These are phyloP conservation scores for Drosophila pachea DNA, from an alignment of 1,140 invertebrate species.

Conservation along the genomic window DNA sequence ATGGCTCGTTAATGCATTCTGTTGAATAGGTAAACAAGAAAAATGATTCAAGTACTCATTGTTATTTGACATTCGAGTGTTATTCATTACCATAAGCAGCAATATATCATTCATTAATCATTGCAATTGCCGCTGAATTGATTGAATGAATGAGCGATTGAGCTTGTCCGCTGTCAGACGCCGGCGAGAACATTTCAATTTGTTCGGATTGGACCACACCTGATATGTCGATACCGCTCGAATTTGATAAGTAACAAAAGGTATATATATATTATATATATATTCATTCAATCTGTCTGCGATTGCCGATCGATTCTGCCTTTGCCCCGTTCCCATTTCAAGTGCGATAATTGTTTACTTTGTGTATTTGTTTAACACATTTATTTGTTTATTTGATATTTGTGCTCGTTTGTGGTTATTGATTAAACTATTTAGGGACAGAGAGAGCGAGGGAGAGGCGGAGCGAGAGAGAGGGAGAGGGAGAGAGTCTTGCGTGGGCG, in stretches of 20 bases:
- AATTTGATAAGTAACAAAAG: slow-evolving; percentile 4
- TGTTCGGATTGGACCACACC: slow-evolving; percentile 42
- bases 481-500: not conserved
- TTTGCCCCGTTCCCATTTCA: not conserved
- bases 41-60: not conserved
- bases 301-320: slow-evolving; percentile 25
- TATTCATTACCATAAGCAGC: slow-evolving; percentile 52
- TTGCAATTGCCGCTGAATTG: slow-evolving; percentile 47
- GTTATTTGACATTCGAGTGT: slow-evolving; percentile 35
- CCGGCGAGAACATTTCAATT: slow-evolving; percentile 59
- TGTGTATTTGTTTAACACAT: slow-evolving; percentile 25
- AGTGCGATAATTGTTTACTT: slow-evolving; percentile 1
- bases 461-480: too few species aligned
- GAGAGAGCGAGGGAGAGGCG: too few species aligned
- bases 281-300: slow-evolving; percentile 10
- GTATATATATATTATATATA: slow-evolving; percentile 3
- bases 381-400: slow-evolving; percentile 34
- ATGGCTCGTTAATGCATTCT: not conserved
- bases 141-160: slow-evolving; percentile 14
- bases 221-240: slow-evolving; percentile 16
- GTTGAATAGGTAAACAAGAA: too few species aligned
- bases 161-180: slow-evolving; percentile 31
- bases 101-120: slow-evolving; percentile 55
- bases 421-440: not conserved
- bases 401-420: slow-evolving; percentile 3